Base-by-base conservation (phyloP, 2,113 vertebrate genomes). In the Neolamprologus devosi region DNA sequence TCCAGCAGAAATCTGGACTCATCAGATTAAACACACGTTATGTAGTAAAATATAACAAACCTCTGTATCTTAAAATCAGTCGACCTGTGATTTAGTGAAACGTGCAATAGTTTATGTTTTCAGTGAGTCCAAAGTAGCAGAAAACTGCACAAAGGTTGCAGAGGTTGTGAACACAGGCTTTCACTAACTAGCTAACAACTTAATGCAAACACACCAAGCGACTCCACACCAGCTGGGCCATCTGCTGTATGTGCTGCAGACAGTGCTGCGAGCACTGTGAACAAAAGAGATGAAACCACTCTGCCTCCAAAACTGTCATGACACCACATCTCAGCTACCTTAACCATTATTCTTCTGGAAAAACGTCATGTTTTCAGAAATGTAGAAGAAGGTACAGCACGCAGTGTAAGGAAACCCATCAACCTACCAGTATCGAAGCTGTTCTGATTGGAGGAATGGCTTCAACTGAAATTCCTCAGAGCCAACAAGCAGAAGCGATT, bases 11-110 rank as follows among this genome's bases (percentile, higher is more conserved):
- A 68, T 37, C 33, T 37, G 19, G 33, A 68, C 63, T 68, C 19
- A 1, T 5, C 60, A 68, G 7, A 37, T 37, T 0, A 68, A 37
- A 37, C 63, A 68, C 4, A 63, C 6, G 1, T 63, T n/a, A 0
- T 17, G 21, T 26, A 26, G 11, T 73, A 73, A 26, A 26, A 26
- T 73, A 23, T 70, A 21, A 26, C 37, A 70, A 70, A 42, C 37
- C 1, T 21, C n/a, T 73, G 0, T 42, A 42, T 26, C 37, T 26
- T 26, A 26, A 73, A 21, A 8, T 73, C 12, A 16, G 40, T 8
- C 0, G 12, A 70, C 12, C 65, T 23, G 7, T 23, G 65, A 70
- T 70, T 23, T 45, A 73, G 37, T 45, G 65, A 73, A 70, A 70
- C 35, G 0, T 70, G 5, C 12, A 70, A 42, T 23, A 45, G 65